These are phyloP conservation scores for Agapornis roseicollis DNA, from an alignment of 2,113 vertebrate genomes.

Conservation along the genomic window DNA sequence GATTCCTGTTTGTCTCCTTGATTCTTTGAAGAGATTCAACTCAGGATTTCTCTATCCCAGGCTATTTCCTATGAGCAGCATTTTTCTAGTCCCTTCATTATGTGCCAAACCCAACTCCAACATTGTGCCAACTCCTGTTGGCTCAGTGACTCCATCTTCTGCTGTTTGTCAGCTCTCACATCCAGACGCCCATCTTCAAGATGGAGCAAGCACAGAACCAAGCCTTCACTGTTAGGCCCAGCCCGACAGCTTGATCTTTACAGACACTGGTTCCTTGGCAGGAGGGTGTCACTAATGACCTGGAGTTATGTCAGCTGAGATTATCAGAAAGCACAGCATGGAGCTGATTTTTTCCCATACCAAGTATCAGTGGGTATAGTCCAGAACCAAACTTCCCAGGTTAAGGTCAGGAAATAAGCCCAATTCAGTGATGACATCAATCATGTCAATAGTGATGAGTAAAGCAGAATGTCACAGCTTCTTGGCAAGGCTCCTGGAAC, in stretches of 20 bases:
- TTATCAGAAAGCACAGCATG: rapidly evolving
- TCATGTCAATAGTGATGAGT: not conserved
- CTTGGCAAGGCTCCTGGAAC: not conserved
- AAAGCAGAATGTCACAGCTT: not conserved
- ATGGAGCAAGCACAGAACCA: rapidly evolving
- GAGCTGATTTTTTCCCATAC: not conserved
- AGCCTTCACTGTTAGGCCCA: not conserved
- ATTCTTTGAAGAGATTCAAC: not conserved
- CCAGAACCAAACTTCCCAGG: not conserved
- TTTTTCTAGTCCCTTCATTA: not conserved
- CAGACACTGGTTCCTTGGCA: not conserved
- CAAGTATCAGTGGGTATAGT: not conserved
- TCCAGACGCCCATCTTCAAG: not conserved
- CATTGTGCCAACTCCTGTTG: not conserved
- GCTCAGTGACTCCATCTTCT: not conserved
- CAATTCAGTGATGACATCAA: not conserved
- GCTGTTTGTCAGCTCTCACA: not conserved
- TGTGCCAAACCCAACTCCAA: not conserved
- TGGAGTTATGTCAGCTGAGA: not conserved
- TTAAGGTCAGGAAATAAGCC: not conserved
- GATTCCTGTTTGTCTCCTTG: not conserved
- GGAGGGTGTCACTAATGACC: not conserved
- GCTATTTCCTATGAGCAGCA: not conserved
- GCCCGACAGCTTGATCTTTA: not conserved
- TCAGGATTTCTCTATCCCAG: not conserved